Evolutionary conservation across 2,113 vertebrate genomes (phyloP), one percentile per base, ranked within the genome.

Genomic region (Odontesthes bonariensis): DNA sequence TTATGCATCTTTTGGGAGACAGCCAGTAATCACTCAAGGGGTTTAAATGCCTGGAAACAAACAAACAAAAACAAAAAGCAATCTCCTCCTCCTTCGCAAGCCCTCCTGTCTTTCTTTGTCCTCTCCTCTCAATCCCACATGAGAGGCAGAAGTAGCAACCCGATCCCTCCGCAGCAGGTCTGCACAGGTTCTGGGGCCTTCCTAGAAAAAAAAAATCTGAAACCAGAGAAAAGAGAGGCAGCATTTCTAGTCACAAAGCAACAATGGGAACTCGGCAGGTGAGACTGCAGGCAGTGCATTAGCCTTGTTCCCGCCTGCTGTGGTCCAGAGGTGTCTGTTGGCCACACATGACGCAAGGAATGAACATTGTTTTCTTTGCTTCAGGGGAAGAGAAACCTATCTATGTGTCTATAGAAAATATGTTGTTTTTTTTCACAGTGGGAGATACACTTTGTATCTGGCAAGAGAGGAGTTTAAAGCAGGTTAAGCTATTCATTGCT

Each of bases 331-430:
- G 65, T 83, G 86, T 91, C 76, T 84, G 77, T 75, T 88, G 90
- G 88, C 88, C 91, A 91, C 90, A 92, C 89, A 88, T 69, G 87
- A 86, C 63, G 86, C 83, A 16, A 75, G 76, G 86, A 83, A 88
- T 88, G 68, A 89, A 76, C 80, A 75, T 75, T 85, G 77, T 81
- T 88, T 84, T 71, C 27, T 70, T 77, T 65, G 73, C 85, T 79
- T 42, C 40, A 79, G 81, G 85, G 71, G 27, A 44, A 40, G 51
- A 55, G 35, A 22, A 14, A 64, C 27, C 55, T 23, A 44, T 62
- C 69, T 55, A 61, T 77, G 62, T 51, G 35, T 72, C 61, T 59
- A 20, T 57, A 27, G 61, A 86, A 66, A 73, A 68, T 32, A 62
- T 68, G 58, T 62, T n/a, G 75, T 63, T 40, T 67, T 63, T 49